phyloP scores from a whole-genome alignment of 2,113 vertebrate species.

The Pangasianodon hypophthalmus region DNA sequence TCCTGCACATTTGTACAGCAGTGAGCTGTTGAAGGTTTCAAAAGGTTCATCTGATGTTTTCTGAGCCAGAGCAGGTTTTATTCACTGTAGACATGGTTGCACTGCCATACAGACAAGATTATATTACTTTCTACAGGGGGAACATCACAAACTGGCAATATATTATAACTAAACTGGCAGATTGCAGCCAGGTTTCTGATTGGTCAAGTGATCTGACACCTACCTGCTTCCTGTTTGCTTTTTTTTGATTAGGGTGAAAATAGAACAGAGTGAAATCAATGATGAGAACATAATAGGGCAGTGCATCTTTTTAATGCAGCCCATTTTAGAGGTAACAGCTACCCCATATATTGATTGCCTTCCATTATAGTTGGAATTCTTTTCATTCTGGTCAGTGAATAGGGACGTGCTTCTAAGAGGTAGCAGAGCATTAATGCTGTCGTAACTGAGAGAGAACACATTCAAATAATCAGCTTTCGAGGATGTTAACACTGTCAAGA shows the following conservation, averaged over 20 bases:
- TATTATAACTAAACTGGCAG: not conserved
- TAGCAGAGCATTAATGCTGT: not conserved
- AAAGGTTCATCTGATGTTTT: not conserved
- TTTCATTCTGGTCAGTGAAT: conserved; percentile 18
- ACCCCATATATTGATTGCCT: conserved; percentile 11
- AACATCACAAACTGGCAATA: not conserved
- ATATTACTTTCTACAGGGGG: not conserved
- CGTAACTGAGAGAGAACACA: not conserved
- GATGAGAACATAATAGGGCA: conserved; percentile 22
- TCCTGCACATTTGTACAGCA: not conserved
- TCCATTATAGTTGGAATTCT: conserved; percentile 20
- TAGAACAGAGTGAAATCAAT: conserved; percentile 10
- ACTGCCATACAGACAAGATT: not conserved
- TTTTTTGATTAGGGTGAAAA: conserved; percentile 1
- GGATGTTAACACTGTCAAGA: not conserved
- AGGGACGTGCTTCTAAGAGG: not conserved
- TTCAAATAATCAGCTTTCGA: not conserved
- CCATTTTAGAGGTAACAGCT: conserved; percentile 23
- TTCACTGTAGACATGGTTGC: not conserved
- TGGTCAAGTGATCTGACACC: not conserved
- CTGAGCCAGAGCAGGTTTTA: not conserved
- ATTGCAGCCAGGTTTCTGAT: not conserved
- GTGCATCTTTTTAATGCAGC: conserved; percentile 28
- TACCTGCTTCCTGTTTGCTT: not conserved
- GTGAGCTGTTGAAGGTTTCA: not conserved